These are phyloP conservation scores for Phaethornis superciliosus DNA, from an alignment of 2,113 vertebrate genomes.

Conservation along the genomic window DNA sequence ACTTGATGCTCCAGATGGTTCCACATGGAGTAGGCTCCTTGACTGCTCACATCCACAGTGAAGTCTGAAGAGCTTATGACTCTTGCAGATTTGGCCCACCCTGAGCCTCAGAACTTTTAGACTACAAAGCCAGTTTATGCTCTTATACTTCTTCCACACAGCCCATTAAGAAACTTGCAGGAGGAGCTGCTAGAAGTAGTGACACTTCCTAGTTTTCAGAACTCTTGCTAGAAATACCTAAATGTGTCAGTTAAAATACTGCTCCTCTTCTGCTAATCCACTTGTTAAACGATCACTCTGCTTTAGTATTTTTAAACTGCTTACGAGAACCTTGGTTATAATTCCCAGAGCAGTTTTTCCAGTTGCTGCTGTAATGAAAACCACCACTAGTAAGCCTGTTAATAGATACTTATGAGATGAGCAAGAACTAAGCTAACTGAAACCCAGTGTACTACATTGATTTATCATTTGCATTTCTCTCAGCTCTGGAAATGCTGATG, in stretches of 20 bases:
- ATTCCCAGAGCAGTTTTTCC: background rate
- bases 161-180: background rate
- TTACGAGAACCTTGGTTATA: background rate
- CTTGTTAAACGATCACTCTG: background rate
- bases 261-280: background rate
- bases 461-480: slow-evolving; percentile 8
- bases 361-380: background rate
- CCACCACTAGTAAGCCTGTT: background rate
- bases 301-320: background rate
- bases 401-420: background rate
- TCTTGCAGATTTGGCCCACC: background rate
- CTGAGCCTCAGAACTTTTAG: background rate
- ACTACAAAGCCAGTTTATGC: fast-evolving
- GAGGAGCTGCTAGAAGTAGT: background rate
- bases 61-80: background rate
- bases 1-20: fast-evolving
- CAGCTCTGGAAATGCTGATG: background rate
- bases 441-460: background rate
- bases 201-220: background rate
- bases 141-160: background rate
- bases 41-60: background rate
- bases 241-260: background rate
- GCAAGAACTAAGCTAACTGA: background rate
- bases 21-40: fast-evolving
- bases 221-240: background rate